Percentiles rank a stretch among this genome's conserved stretches.
Evolutionary conservation across 1,140 invertebrate species (phyloP).

Genomic region (Epicauta chinensis): DNA sequence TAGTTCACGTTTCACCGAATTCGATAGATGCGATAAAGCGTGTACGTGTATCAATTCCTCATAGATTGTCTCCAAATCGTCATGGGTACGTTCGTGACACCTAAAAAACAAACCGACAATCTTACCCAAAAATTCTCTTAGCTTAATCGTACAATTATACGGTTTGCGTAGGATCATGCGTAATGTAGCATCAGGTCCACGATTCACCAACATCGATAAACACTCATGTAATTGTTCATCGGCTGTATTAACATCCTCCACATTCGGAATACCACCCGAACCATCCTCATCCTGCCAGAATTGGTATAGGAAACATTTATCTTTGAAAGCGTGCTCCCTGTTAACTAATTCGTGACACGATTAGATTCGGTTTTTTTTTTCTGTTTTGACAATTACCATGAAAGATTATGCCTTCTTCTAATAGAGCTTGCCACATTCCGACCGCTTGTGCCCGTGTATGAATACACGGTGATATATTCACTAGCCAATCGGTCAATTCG

Average conservation of each 20-base stretch:
- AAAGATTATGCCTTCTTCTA: conserved; percentile 73
- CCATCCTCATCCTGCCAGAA: conserved; percentile 69
- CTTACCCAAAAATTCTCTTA: too few species aligned
- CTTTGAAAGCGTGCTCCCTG: conserved; percentile 74
- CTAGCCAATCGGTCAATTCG: conserved; percentile 76
- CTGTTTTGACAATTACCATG: conserved; percentile 67
- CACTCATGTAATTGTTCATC: conserved; percentile 64
- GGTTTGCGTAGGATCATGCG: conserved; percentile 75
- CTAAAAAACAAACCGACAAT: too few species aligned
- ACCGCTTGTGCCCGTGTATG: conserved; percentile 66
- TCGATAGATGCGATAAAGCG: conserved; percentile 74
- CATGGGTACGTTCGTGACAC: conserved; percentile 64
- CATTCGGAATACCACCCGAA: conserved; percentile 43
- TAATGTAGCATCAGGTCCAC: conserved; percentile 70
- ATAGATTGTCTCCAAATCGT: conserved; percentile 80
- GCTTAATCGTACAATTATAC: too few species aligned
- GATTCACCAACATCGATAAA: conserved; percentile 57
- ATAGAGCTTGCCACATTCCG: conserved; percentile 78
- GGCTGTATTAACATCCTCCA: conserved; percentile 55
- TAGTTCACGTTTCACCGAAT: conserved; percentile 76
- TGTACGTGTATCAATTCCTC: conserved; percentile 80
- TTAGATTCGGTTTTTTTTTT: too few species aligned
- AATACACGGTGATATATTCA: conserved; percentile 49
- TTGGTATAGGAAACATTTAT: conserved; percentile 78
- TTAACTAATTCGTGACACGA: conserved; percentile 59